A percentile compares a stretch with the other conserved stretches of the same genome.
Evolutionary conservation across 2,888 invertebrate species (phyloP).

Genomic region (Eugnorisma glareosa): DNA sequence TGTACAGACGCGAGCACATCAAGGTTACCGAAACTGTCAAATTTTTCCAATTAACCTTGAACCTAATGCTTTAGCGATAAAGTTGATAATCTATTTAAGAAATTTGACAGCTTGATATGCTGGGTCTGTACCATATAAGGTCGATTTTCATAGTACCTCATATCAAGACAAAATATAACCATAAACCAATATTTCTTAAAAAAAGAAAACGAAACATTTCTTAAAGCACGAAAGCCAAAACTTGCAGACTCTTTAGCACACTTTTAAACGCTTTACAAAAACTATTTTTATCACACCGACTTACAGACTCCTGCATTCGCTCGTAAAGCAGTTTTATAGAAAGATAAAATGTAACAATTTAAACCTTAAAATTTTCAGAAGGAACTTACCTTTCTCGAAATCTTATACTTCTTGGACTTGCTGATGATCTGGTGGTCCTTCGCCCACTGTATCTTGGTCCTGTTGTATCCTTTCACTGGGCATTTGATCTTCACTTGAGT

Average conservation of each 20-base stretch:
- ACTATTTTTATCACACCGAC: conserved; percentile 27
- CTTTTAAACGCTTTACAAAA: conserved; percentile 23
- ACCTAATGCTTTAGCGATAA: no score
- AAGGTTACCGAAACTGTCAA: no score
- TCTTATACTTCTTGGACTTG: conserved; percentile 95
- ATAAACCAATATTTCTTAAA: neutral
- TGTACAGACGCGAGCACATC: no score
- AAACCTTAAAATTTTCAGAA: conserved; percentile 5
- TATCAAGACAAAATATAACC: neutral
- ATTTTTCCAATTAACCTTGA: no score
- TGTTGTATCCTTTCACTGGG: conserved; percentile 95
- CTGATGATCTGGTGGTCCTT: conserved; percentile 95
- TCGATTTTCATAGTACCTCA: neutral
- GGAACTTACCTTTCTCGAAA: conserved; percentile 93
- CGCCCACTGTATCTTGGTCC: conserved; percentile 96
- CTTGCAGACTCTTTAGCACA: conserved; percentile 18
- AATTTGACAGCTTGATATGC: no score
- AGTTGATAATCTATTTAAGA: no score
- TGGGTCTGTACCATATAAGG: no score
- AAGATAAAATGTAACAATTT: conserved; percentile 12
- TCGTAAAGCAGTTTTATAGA: conserved; percentile 13
- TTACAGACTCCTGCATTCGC: conserved; percentile 11
- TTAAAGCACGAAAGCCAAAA: neutral
- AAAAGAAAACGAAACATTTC: neutral
- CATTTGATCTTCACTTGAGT: conserved; percentile 98